Conservation (phyloP, 2,888 invertebrate species). For the Monopis laevigella region DNA sequence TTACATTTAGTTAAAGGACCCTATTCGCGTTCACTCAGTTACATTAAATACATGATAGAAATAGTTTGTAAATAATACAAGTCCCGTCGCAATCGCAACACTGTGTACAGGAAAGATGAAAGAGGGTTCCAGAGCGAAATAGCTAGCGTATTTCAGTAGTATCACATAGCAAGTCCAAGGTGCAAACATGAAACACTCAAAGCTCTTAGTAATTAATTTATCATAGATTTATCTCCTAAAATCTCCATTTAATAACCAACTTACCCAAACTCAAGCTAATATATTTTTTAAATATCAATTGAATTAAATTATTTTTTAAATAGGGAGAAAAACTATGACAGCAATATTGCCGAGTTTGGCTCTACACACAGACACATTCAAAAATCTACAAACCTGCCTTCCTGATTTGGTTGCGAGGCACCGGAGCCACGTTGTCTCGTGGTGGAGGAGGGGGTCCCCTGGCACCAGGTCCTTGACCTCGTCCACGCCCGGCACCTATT, state of each 20-base stretch:
- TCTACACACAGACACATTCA: slow-evolving; percentile 29
- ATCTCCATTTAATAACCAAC: slow-evolving; percentile 4
- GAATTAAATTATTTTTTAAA: slow-evolving; percentile 21
- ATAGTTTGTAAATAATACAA: too few species aligned
- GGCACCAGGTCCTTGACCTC: slow-evolving; percentile 71
- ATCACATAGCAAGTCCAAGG: slow-evolving; percentile 69
- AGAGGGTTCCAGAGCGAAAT: slow-evolving; percentile 65
- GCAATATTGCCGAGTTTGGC: slow-evolving; percentile 33
- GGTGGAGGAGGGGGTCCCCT: slow-evolving; percentile 90
- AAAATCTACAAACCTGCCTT: slow-evolving; percentile 49
- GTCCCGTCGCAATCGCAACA: slow-evolving; percentile 61
- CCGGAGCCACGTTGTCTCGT: slow-evolving; percentile 70
- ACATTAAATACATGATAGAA: too few species aligned
- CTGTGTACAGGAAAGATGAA: slow-evolving; percentile 64
- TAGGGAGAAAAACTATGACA: slow-evolving; percentile 40
- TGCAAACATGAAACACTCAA: slow-evolving; percentile 70
- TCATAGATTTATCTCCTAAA: slow-evolving; percentile 41
- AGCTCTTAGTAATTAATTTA: slow-evolving; percentile 68
- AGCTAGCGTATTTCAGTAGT: slow-evolving; percentile 61
- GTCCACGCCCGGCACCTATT: slow-evolving; percentile 27
- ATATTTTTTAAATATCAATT: not conserved
- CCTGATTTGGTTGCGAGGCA: slow-evolving; percentile 50
- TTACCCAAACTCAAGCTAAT: slow-evolving; percentile 9
- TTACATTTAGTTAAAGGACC: too few species aligned
- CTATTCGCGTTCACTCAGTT: too few species aligned